These are phyloP conservation scores for Rhodophaea formosa DNA, from an alignment of 2,888 invertebrate genomes.

Conservation along the genomic window DNA sequence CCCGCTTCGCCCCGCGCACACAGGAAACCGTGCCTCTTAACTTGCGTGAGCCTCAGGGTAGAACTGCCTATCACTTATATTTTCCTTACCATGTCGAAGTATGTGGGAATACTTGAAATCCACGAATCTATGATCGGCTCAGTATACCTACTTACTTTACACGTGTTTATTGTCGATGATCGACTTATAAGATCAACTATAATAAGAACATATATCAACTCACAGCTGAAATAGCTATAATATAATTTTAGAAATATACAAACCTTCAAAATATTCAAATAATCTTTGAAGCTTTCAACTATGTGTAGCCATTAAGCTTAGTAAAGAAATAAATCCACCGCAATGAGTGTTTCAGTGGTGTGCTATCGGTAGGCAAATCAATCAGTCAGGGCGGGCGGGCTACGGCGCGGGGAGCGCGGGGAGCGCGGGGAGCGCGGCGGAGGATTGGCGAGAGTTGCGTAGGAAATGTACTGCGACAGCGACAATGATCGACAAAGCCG, in stretches of 20 bases:
- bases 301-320: background rate
- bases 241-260: background rate
- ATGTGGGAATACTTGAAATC: too few relatives aligned
- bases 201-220: too few relatives aligned
- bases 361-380: conserved; percentile 13
- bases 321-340: conserved; percentile 18
- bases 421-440: background rate
- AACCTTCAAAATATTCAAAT: background rate
- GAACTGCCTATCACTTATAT: background rate
- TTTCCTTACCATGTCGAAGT: too few relatives aligned
- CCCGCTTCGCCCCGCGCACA: background rate
- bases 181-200: too few relatives aligned
- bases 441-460: conserved; percentile 10
- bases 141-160: too few relatives aligned
- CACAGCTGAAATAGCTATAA: too few relatives aligned
- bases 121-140: too few relatives aligned
- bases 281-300: too few relatives aligned
- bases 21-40: conserved; percentile 16
- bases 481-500: conserved; percentile 35
- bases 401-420: conserved; percentile 3
- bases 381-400: background rate
- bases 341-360: conserved; percentile 12
- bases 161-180: too few relatives aligned
- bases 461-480: conserved; percentile 33
- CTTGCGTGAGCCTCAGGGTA: background rate